A percentile compares a stretch with the other conserved stretches of the same genome.
Conservation (phyloP, 2,113 vertebrate genomes). For the Sinocyclocheilus anophthalmus region DNA sequence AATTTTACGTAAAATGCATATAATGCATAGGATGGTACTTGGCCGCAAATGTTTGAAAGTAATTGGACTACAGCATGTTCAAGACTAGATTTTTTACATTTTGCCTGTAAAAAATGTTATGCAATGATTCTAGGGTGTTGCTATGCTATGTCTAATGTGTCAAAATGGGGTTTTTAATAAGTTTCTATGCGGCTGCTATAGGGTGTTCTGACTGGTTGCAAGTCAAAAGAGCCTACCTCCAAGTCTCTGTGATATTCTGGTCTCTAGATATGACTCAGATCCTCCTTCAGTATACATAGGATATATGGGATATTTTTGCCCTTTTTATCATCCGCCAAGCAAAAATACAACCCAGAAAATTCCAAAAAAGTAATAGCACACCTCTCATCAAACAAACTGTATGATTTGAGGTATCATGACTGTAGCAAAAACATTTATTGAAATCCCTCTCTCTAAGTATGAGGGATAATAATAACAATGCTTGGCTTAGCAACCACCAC, state of each 20-base stretch:
- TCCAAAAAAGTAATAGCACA: neutral
- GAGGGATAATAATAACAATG: neutral
- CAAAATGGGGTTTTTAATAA: neutral
- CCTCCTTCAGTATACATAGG: neutral
- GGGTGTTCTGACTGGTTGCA: neutral
- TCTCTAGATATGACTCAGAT: slow-evolving; percentile 8
- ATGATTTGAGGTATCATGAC: neutral
- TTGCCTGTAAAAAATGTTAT: neutral
- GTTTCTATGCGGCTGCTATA: neutral
- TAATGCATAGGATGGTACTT: too few species aligned
- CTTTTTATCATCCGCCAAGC: neutral
- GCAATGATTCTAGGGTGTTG: neutral
- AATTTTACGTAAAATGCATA: too few species aligned
- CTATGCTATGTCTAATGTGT: neutral
- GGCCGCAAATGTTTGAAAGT: neutral
- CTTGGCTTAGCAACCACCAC: neutral
- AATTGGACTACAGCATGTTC: neutral
- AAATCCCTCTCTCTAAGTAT: neutral
- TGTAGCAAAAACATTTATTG: neutral
- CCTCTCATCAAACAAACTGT: neutral
- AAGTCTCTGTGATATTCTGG: neutral
- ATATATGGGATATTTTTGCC: slow-evolving; percentile 6
- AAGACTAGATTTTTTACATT: neutral
- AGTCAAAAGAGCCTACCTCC: neutral
- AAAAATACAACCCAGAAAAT: neutral